Conservation (phyloP, 2,888 invertebrate genomes). For the Gymnoscelis rufifasciata region DNA sequence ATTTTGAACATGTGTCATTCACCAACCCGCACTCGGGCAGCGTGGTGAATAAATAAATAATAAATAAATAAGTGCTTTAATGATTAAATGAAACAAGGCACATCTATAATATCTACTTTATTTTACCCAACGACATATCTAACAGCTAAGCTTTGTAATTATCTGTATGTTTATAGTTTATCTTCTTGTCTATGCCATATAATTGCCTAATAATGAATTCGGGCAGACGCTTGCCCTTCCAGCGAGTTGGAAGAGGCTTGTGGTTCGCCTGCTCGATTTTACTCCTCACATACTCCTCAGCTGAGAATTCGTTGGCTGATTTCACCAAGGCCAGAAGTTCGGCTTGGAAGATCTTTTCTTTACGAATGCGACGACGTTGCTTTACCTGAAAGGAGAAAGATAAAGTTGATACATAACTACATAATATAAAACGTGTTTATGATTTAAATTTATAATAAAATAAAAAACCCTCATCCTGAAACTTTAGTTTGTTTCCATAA, state of each 20-base stretch:
- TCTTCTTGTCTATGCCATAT: conserved; percentile 79
- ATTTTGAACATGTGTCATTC: no score
- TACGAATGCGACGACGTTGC: conserved; percentile 83
- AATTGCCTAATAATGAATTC: conserved; percentile 83
- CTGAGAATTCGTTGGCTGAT: conserved; percentile 86
- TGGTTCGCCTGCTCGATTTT: conserved; percentile 81
- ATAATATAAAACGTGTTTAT: no score
- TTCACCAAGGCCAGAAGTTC: conserved; percentile 83
- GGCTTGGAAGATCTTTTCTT: conserved; percentile 88
- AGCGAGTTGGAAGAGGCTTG: conserved; percentile 76
- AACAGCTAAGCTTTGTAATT: conserved; percentile 58
- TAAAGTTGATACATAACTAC: no score
- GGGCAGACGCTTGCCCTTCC: conserved; percentile 82
- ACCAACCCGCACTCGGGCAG: no score
- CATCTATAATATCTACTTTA: conserved; percentile 1
- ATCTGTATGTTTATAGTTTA: conserved; percentile 71
- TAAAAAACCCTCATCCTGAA: no score
- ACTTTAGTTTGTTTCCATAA: no score
- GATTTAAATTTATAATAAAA: no score
- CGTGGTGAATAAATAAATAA: no score
- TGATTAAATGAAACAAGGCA: not conserved
- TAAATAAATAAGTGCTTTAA: no score
- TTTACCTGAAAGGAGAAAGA: no score
- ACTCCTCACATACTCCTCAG: conserved; percentile 83
- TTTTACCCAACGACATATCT: conserved; percentile 13